Conservation (phyloP, 2,888 invertebrate genomes). For the Callyntrura sp. region DNA sequence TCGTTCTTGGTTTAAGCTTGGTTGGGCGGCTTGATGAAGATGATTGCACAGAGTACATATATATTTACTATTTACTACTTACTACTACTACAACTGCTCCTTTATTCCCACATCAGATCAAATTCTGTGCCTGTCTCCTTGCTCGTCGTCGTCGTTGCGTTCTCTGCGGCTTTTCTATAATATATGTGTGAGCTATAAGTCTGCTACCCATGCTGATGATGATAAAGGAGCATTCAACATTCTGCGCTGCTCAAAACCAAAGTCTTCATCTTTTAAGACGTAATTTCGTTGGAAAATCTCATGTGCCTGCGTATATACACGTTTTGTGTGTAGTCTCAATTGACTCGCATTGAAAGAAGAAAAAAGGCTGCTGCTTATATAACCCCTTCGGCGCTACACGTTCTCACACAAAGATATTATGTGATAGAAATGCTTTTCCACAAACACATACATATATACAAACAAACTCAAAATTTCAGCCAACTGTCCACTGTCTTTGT, state of each 20-base stretch:
- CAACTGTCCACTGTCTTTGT: conserved; percentile 39
- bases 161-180: conserved; percentile 46
- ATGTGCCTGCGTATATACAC: no score
- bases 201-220: conserved; percentile 54
- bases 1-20: conserved; percentile 66
- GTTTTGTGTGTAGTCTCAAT: no score
- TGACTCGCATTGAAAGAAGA: conserved; percentile 29
- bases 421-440: conserved; percentile 28
- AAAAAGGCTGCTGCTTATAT: conserved; percentile 42
- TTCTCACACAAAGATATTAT: conserved; percentile 52
- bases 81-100: no score
- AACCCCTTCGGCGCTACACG: conserved; percentile 71
- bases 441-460: not conserved
- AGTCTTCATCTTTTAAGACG: conserved; percentile 35
- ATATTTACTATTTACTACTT: no score
- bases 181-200: conserved; percentile 30
- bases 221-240: not conserved
- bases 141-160: conserved; percentile 18
- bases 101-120: conserved; percentile 21
- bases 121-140: conserved; percentile 10
- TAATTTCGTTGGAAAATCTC: not conserved
- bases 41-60: conserved; percentile 63
- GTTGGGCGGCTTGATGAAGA: conserved; percentile 66
- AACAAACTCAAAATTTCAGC: conserved; percentile 10
- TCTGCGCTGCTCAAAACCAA: not conserved